Percentiles rank a stretch among this genome's conserved stretches.
These are phyloP conservation scores for Adrianichthys oophorus DNA, from an alignment of 2,797 vertebrate genomes.

Conservation along the genomic window DNA sequence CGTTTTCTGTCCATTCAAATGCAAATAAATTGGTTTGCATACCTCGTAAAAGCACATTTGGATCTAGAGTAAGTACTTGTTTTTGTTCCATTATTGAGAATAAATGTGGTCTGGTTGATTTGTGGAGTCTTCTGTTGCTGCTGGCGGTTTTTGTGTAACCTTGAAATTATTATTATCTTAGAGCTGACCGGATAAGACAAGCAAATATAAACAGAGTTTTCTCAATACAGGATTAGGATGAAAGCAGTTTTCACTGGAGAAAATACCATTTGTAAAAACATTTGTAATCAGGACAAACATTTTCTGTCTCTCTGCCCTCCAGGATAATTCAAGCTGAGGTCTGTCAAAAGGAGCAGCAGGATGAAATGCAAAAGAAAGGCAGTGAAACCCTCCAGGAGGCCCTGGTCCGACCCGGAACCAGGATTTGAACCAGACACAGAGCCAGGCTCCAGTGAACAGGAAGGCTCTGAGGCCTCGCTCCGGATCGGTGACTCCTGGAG, in stretches of 20 bases:
- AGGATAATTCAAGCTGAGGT: conserved; percentile 35
- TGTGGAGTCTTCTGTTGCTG: conserved; percentile 7
- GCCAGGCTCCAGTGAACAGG: conserved; percentile 79
- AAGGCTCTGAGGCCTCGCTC: conserved; percentile 80
- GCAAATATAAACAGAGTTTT: conserved; percentile 64
- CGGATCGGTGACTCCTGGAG: conserved; percentile 75
- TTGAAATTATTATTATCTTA: conserved; percentile 71
- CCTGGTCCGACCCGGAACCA: conserved; percentile 74
- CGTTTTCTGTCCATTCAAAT: not conserved
- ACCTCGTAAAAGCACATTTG: not conserved
- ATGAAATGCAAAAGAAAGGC: conserved; percentile 95
- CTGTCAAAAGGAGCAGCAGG: conserved; percentile 31
- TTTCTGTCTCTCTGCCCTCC: not conserved
- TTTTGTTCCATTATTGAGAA: not conserved
- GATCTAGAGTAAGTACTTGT: not conserved
- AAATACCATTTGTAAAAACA: too few species aligned
- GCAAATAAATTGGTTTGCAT: not conserved
- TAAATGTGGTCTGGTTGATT: not conserved
- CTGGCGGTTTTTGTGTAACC: conserved; percentile 62
- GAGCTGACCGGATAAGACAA: conserved; percentile 60
- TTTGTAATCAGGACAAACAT: too few species aligned
- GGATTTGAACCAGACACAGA: conserved; percentile 71
- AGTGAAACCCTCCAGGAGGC: conserved; percentile 74
- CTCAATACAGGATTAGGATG: conserved; percentile 67
- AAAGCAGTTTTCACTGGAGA: conserved; percentile 31